Percentiles rank a stretch among this genome's conserved stretches.
Conservation (phyloP, 2,113 vertebrate genomes). For the Rhodinocichla rosea region DNA sequence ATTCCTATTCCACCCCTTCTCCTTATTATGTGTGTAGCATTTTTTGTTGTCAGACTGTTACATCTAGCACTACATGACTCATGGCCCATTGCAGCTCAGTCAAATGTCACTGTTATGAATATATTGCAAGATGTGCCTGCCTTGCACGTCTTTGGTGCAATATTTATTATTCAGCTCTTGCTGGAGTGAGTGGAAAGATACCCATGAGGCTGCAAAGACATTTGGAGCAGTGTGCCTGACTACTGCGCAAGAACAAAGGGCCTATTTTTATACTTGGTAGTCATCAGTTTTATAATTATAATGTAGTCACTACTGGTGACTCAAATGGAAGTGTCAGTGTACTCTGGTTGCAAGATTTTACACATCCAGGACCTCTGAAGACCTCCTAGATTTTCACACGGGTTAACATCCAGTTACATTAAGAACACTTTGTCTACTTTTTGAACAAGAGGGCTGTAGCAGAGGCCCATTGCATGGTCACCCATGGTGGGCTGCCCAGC, state of each 20-base stretch:
- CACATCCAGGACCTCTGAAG: not conserved
- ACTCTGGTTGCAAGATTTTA: not conserved
- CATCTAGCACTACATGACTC: not conserved
- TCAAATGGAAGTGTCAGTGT: not conserved
- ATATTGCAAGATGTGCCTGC: not conserved
- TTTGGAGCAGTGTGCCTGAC: not conserved
- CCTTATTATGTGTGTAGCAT: not conserved
- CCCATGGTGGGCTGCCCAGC: not conserved
- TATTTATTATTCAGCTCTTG: conserved; percentile 1
- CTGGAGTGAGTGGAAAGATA: not conserved
- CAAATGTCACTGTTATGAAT: conserved; percentile 17
- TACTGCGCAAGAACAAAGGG: not conserved
- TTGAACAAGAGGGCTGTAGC: not conserved
- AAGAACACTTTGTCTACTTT: not conserved
- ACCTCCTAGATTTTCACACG: not conserved
- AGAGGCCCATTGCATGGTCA: not conserved
- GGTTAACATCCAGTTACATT: not conserved
- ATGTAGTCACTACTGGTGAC: not conserved
- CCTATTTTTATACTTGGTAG: not conserved
- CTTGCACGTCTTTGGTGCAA: not conserved
- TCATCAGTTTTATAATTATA: not conserved
- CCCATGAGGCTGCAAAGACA: not conserved
- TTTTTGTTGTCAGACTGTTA: not conserved
- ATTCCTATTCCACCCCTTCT: not conserved
- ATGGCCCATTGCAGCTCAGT: not conserved